A percentile compares a stretch with the other conserved stretches of the same genome.
Evolutionary conservation across 1,140 invertebrate genomes (phyloP).

Genomic region (Teleogryllus occipitalis): DNA sequence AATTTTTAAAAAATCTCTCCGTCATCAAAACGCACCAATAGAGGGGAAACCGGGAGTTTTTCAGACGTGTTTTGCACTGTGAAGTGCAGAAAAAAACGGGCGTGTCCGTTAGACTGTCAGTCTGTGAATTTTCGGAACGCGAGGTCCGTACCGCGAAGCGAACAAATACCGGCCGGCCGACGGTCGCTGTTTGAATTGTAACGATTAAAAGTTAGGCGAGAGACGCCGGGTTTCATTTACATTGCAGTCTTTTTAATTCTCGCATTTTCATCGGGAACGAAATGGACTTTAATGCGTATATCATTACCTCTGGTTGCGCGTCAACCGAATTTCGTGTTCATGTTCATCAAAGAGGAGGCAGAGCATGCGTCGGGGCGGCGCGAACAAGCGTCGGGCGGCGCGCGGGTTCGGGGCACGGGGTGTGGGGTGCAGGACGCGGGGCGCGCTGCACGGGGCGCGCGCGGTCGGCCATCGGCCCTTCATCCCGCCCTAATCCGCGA

Average conservation of each 20-base stretch:
- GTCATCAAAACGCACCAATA: constrained; percentile 4
- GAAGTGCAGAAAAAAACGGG: no score
- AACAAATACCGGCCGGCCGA: not conserved
- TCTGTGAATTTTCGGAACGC: not conserved
- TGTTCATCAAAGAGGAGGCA: not conserved
- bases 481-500: no score
- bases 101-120: not conserved
- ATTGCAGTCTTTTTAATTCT: not conserved
- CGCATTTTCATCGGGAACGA: not conserved
- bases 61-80: not conserved
- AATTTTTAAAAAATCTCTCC: not conserved
- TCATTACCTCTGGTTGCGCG: not conserved
- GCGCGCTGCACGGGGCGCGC: no score
- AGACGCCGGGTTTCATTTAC: not conserved
- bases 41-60: not conserved
- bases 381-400: no score
- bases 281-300: not conserved
- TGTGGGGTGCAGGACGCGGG: no score
- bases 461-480: no score
- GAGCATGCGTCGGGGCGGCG: no score
- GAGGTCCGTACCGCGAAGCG: not conserved
- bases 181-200: not conserved
- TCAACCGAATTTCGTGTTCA: not conserved
- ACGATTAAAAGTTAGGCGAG: not conserved
- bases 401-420: no score